Evolutionary conservation across 2,888 invertebrate genomes (phyloP).

Genomic region (Andricus curvator): DNA sequence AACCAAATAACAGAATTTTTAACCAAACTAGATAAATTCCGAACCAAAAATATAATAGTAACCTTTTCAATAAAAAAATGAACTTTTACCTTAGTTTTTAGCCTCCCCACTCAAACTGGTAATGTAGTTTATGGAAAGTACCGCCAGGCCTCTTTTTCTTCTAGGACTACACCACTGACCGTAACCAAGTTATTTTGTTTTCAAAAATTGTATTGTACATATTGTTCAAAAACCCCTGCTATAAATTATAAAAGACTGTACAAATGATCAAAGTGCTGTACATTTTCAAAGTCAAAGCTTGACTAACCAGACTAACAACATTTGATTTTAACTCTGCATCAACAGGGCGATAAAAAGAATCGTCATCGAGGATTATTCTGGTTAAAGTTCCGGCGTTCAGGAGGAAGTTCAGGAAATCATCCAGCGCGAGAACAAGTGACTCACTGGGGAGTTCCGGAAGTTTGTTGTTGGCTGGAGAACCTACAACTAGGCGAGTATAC

Average conservation of each 20-base stretch:
- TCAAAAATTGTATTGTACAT: slow-evolving; percentile 10
- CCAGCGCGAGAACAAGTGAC: slow-evolving; percentile 72
- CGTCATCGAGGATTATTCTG: slow-evolving; percentile 83
- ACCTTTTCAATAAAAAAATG: too few relatives aligned
- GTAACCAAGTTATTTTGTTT: too few relatives aligned
- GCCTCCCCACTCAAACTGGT: too few relatives aligned
- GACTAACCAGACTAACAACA: not conserved
- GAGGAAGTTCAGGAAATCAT: slow-evolving; percentile 74
- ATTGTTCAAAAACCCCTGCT: not conserved
- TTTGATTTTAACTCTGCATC: slow-evolving; percentile 33
- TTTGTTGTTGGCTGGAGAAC: slow-evolving; percentile 93
- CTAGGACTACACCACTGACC: too few relatives aligned
- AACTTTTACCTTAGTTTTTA: too few relatives aligned
- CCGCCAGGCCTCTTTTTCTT: too few relatives aligned
- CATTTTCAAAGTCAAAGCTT: not conserved
- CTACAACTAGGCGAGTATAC: slow-evolving; percentile 94
- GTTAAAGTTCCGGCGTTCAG: slow-evolving; percentile 82
- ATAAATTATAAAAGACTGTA: not conserved
- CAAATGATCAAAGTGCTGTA: not conserved
- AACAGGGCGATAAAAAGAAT: slow-evolving; percentile 74
- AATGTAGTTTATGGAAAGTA: too few relatives aligned
- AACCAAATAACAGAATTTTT: too few relatives aligned
- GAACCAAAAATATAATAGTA: too few relatives aligned
- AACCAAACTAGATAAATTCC: too few relatives aligned
- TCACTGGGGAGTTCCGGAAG: slow-evolving; percentile 93